Percentiles rank a stretch among this genome's conserved stretches.
Conservation (phyloP, 2,113 vertebrate species). For the Tricholaema leucomelas region DNA sequence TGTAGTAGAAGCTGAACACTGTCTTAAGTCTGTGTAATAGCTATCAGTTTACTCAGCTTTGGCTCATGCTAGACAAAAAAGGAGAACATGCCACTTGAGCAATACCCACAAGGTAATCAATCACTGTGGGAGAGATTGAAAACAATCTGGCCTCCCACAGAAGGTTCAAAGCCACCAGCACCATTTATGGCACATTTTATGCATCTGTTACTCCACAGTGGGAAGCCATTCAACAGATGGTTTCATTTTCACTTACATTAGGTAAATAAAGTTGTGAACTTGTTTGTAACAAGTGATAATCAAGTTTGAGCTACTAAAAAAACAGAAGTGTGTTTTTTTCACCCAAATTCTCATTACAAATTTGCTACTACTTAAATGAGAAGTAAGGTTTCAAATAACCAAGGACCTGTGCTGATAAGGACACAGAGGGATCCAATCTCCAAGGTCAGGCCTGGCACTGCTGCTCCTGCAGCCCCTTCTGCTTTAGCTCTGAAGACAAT, state of each 20-base stretch:
- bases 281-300: constrained; percentile 40
- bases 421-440: not conserved
- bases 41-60: not conserved
- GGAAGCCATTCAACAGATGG: constrained; percentile 59
- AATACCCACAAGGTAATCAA: constrained; percentile 7
- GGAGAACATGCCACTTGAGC: not conserved
- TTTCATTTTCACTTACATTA: constrained; percentile 58
- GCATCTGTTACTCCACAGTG: constrained; percentile 27
- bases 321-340: not conserved
- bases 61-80: not conserved
- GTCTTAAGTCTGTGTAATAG: not conserved
- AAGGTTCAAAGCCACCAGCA: constrained; percentile 20
- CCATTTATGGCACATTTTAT: not conserved
- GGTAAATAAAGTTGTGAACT: constrained; percentile 21
- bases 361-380: not conserved
- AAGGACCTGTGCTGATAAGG: rapidly evolving
- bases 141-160: constrained; percentile 51
- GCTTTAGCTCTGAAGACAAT: not conserved
- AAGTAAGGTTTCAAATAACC: not conserved
- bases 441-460: not conserved
- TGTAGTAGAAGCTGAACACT: not conserved
- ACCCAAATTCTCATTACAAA: not conserved
- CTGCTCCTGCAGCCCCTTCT: not conserved
- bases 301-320: not conserved
- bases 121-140: constrained; percentile 26